phyloP scores from a whole-genome alignment of 1,140 invertebrate species.

The Brachionus asplanchnoidis region DNA sequence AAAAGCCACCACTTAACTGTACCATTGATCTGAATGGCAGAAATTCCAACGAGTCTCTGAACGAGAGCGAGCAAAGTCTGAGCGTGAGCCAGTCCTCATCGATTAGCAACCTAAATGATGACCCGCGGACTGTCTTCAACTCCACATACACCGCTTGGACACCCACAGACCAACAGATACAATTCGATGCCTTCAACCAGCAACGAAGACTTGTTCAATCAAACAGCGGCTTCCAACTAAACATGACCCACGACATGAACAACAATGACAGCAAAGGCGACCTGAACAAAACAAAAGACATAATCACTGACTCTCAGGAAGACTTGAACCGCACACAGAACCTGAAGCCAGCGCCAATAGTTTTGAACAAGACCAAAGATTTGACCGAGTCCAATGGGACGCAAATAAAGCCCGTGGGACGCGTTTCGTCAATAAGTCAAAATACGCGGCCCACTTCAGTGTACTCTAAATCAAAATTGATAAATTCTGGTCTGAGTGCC shows the following conservation, averaged over 20 bases:
- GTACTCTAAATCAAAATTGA: not conserved
- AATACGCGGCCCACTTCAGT: not conserved
- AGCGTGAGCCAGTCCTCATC: conserved; percentile 16
- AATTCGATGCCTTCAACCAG: not conserved
- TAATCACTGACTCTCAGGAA: not conserved
- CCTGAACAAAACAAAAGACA: conserved; percentile 18
- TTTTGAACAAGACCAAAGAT: not conserved
- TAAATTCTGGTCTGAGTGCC: not conserved
- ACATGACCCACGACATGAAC: conserved; percentile 23
- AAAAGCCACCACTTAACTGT: not conserved
- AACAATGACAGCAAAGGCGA: not conserved
- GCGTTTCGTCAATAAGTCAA: not conserved
- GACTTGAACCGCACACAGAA: not conserved
- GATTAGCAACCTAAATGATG: not conserved
- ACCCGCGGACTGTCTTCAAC: not conserved
- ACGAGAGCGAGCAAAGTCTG: conserved; percentile 8
- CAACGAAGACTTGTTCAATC: not conserved
- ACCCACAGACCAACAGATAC: not conserved
- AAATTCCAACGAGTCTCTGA: conserved; percentile 3
- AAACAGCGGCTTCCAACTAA: not conserved
- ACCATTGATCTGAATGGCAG: conserved; percentile 14
- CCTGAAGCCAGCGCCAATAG: not conserved
- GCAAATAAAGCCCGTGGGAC: not conserved
- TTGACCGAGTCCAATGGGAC: not conserved
- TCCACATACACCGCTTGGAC: conserved; percentile 14